These are phyloP conservation scores for Cyrtorhinus lividipennis DNA, from an alignment of 1,140 invertebrate species.

Conservation along the genomic window DNA sequence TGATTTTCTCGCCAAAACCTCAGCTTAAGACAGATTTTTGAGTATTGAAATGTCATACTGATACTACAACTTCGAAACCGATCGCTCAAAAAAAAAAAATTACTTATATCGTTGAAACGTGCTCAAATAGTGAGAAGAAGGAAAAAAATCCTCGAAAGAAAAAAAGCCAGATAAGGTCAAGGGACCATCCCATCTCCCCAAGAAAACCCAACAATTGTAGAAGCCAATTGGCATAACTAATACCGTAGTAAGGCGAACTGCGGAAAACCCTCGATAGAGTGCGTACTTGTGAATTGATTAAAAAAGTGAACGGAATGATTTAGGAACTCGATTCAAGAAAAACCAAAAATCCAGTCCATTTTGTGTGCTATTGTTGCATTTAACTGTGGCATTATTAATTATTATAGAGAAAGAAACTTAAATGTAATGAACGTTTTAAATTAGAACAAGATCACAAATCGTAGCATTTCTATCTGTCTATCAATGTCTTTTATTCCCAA, in stretches of 20 bases:
- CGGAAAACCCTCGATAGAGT: too few relatives aligned
- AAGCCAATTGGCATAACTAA: too few relatives aligned
- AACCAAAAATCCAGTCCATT: background rate
- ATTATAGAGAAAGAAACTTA: background rate
- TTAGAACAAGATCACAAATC: background rate
- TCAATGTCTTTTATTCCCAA: constrained; percentile 5
- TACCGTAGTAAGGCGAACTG: too few relatives aligned
- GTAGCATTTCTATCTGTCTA: constrained; percentile 6
- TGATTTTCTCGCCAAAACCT: too few relatives aligned
- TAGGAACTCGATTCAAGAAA: too few relatives aligned
- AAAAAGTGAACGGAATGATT: too few relatives aligned
- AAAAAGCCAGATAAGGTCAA: background rate
- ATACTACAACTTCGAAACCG: too few relatives aligned
- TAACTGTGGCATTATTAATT: background rate
- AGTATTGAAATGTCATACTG: too few relatives aligned
- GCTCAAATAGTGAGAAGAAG: background rate
- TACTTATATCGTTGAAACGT: background rate
- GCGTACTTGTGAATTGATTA: too few relatives aligned
- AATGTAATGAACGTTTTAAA: background rate
- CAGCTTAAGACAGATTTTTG: too few relatives aligned
- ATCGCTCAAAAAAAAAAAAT: background rate
- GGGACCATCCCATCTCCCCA: background rate
- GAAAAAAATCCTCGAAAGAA: too few relatives aligned
- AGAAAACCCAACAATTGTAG: background rate
- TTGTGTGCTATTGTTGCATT: background rate